Percentiles rank a stretch among this genome's conserved stretches.
Evolutionary conservation across 2,113 vertebrate species (phyloP).

Genomic region (Coturnix japonica): DNA sequence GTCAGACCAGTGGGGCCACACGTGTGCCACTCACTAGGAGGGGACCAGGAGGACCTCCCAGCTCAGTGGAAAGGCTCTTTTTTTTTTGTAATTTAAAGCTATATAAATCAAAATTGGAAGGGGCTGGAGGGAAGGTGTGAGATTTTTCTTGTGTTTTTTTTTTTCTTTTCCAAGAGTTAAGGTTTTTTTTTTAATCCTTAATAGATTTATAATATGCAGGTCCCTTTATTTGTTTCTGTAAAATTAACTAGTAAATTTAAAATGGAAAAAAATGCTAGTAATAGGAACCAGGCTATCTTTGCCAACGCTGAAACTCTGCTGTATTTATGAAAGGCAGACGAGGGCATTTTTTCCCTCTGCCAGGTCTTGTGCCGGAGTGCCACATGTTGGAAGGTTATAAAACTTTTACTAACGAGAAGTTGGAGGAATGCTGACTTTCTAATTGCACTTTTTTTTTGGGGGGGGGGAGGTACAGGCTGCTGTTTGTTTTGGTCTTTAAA

Average conservation of each 20-base stretch:
- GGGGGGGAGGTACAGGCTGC: not conserved
- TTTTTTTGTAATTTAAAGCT: not conserved
- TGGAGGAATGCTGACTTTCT: slow-evolving; percentile 55
- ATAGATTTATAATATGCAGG: slow-evolving; percentile 61
- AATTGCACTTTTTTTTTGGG: not conserved
- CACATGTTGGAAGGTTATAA: slow-evolving; percentile 69
- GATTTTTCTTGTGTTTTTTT: not conserved
- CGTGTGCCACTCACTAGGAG: not conserved
- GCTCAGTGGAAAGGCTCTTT: not conserved
- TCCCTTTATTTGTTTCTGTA: slow-evolving; percentile 63
- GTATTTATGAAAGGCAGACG: not conserved
- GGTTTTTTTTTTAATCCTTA: slow-evolving; percentile 39
- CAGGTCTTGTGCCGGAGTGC: slow-evolving; percentile 29
- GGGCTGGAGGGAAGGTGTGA: slow-evolving; percentile 49
- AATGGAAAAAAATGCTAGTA: slow-evolving; percentile 58
- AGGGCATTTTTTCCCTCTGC: slow-evolving; percentile 34
- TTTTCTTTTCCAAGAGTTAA: not conserved
- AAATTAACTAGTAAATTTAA: slow-evolving; percentile 70
- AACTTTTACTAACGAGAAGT: slow-evolving; percentile 45
- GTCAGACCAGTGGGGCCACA: not conserved
- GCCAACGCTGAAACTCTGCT: not conserved
- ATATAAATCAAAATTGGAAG: slow-evolving; percentile 61
- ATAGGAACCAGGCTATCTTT: slow-evolving; percentile 46
- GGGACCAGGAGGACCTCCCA: slow-evolving; percentile 21
- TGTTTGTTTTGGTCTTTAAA: slow-evolving; percentile 37